phyloP scores from a whole-genome alignment of 2,113 vertebrate species.

The Prunella fulvescens region DNA sequence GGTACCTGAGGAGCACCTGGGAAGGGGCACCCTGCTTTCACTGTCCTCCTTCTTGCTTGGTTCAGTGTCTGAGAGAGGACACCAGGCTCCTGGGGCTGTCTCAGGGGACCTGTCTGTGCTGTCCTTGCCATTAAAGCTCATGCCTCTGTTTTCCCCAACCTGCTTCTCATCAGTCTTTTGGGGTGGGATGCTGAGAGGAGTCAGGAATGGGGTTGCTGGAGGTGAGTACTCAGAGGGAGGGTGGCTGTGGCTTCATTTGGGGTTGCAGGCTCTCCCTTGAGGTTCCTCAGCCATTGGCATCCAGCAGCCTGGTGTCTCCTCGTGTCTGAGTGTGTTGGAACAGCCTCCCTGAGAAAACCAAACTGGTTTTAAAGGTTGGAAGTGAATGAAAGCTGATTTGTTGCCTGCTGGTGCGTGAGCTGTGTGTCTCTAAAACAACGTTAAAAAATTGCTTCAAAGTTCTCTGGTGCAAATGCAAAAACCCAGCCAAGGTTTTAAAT shows the following conservation, averaged over 20 bases:
- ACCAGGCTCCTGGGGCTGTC: not conserved
- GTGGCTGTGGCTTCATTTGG: not conserved
- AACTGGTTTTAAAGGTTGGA: not conserved
- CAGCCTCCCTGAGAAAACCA: not conserved
- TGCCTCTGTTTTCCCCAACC: not conserved
- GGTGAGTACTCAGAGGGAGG: not conserved
- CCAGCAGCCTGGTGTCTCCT: not conserved
- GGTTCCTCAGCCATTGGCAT: not conserved
- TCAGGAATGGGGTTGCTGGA: not conserved
- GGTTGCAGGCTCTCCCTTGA: accelerated
- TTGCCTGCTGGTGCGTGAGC: not conserved
- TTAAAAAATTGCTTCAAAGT: not conserved
- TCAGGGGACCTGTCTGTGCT: not conserved
- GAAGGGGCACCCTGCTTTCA: not conserved
- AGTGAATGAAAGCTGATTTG: not conserved
- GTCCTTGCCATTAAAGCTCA: not conserved
- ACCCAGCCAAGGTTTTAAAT: not conserved
- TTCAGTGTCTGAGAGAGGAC: not conserved
- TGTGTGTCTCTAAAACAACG: not conserved
- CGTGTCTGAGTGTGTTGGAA: accelerated
- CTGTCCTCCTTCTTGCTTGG: not conserved
- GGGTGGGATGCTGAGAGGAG: not conserved
- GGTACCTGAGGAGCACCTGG: not conserved
- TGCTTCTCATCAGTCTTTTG: not conserved
- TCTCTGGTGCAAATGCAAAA: not conserved